phyloP scores from a whole-genome alignment of 2,797 vertebrate species.

The Sebastes nivosus region DNA sequence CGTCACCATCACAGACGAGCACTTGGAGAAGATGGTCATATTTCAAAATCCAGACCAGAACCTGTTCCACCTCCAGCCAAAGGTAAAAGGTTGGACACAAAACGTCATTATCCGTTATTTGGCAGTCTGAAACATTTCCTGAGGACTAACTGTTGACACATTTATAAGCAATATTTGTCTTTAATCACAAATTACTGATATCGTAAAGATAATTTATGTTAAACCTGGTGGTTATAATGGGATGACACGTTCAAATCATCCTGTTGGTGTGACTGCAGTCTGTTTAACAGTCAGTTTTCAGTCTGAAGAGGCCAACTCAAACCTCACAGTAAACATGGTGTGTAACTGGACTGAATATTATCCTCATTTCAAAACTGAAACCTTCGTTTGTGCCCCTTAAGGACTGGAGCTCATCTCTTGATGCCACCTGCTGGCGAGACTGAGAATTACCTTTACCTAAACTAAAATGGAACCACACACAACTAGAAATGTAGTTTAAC shows the following conservation, averaged over 20 bases:
- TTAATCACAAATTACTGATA: slow-evolving; percentile 36
- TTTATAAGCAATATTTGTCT: slow-evolving; percentile 45
- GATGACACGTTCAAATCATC: slow-evolving; percentile 4
- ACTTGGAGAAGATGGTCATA: slow-evolving; percentile 60
- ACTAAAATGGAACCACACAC: slow-evolving; percentile 24
- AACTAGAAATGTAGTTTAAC: background rate
- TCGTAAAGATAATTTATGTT: slow-evolving; percentile 12
- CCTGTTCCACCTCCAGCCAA: slow-evolving; percentile 19
- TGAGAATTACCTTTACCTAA: slow-evolving; percentile 35
- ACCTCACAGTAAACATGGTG: slow-evolving; percentile 3
- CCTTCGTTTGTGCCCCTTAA: background rate
- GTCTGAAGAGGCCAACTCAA: slow-evolving; percentile 12
- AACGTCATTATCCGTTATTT: slow-evolving; percentile 9
- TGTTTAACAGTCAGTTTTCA: slow-evolving; percentile 40
- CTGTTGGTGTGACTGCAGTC: slow-evolving; percentile 24
- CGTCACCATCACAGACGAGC: slow-evolving; percentile 61
- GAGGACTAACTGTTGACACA: slow-evolving; percentile 37
- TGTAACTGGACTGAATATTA: slow-evolving; percentile 26
- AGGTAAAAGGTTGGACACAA: slow-evolving; percentile 38
- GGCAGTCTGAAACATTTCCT: slow-evolving; percentile 34
- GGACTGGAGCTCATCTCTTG: slow-evolving; percentile 26
- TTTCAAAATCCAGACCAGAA: slow-evolving; percentile 72
- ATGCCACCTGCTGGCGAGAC: slow-evolving; percentile 78
- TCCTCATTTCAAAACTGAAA: slow-evolving; percentile 36
- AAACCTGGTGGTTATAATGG: background rate